Percentiles rank a stretch among this genome's conserved stretches.
phyloP scores from a whole-genome alignment of 2,888 invertebrate genomes.

The Tholera decimalis region DNA sequence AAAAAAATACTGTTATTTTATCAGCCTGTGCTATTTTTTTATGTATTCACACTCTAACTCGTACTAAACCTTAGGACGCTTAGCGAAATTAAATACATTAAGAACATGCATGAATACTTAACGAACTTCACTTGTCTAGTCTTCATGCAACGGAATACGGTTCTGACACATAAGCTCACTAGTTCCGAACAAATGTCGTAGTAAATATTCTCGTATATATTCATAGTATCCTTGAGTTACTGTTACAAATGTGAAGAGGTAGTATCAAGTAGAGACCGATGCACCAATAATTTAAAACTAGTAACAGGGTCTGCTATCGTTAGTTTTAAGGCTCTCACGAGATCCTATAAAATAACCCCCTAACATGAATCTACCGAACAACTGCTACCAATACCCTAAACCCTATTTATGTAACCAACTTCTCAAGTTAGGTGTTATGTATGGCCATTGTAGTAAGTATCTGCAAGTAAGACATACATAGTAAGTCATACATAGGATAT shows the following conservation, averaged over 20 bases:
- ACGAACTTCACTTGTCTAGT: conserved; percentile 46
- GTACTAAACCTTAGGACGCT: conserved; percentile 27
- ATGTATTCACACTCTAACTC: conserved; percentile 32
- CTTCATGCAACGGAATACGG: conserved; percentile 38
- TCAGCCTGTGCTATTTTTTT: conserved; percentile 28
- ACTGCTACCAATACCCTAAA: conserved; percentile 47
- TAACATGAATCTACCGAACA: conserved; percentile 51
- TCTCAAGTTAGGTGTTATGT: conserved; percentile 34
- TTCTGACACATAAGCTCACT: conserved; percentile 27
- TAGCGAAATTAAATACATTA: conserved; percentile 46
- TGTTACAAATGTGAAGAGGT: conserved; percentile 10
- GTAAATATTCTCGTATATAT: conserved; percentile 18
- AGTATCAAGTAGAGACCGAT: conserved; percentile 30
- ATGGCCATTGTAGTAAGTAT: conserved; percentile 22
- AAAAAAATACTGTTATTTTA: conserved; percentile 38
- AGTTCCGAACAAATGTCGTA: conserved; percentile 5
- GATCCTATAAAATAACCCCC: conserved; percentile 56
- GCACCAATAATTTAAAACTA: conserved; percentile 52
- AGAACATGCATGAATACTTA: conserved; percentile 53
- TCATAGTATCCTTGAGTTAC: conserved; percentile 6
- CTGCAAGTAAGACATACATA: conserved; percentile 22
- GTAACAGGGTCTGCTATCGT: conserved; percentile 54
- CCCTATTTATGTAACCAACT: conserved; percentile 59
- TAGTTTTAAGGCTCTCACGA: conserved; percentile 57
- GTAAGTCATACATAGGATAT: conserved; percentile 34